phyloP scores from a whole-genome alignment of 2,888 invertebrate species.

The Salpingus planirostris region DNA sequence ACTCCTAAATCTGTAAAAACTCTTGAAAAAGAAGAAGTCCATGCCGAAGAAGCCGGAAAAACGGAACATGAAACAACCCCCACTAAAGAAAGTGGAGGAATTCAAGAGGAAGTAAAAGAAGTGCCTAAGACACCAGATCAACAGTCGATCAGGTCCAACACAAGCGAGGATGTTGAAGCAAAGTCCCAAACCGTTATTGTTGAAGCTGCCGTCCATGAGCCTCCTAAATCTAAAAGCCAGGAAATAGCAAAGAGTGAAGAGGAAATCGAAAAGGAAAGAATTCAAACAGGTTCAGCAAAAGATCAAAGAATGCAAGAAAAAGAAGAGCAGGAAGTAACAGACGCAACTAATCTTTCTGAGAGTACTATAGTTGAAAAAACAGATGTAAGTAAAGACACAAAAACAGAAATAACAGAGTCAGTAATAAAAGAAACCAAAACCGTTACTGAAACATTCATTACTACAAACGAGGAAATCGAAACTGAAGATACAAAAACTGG shows the following conservation, averaged over 20 bases:
- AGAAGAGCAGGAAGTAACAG: not conserved
- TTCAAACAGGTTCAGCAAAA: not conserved
- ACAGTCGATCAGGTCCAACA: slow-evolving; percentile 29
- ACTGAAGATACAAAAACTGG: not conserved
- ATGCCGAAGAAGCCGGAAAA: slow-evolving; percentile 7
- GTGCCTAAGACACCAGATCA: slow-evolving; percentile 19
- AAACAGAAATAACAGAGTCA: not conserved
- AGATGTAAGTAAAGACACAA: not conserved
- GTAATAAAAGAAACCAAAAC: no score
- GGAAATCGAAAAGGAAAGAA: not conserved
- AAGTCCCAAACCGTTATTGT: slow-evolving; percentile 30
- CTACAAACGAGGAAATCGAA: no score
- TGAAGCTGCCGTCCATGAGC: slow-evolving; percentile 38
- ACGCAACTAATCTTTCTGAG: no score
- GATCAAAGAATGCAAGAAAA: not conserved
- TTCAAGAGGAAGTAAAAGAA: not conserved
- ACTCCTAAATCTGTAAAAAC: slow-evolving; percentile 2
- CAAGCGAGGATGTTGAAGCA: slow-evolving; percentile 35
- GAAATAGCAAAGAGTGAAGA: not conserved
- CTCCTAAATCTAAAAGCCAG: slow-evolving; percentile 22
- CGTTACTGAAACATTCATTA: no score
- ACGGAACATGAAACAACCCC: slow-evolving; percentile 3
- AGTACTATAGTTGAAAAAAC: no score
- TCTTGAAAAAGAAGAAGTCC: slow-evolving; percentile 7
- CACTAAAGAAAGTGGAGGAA: slow-evolving; percentile 3